phyloP scores from a whole-genome alignment of 2,888 invertebrate species.

The Ophioninae sp. region DNA sequence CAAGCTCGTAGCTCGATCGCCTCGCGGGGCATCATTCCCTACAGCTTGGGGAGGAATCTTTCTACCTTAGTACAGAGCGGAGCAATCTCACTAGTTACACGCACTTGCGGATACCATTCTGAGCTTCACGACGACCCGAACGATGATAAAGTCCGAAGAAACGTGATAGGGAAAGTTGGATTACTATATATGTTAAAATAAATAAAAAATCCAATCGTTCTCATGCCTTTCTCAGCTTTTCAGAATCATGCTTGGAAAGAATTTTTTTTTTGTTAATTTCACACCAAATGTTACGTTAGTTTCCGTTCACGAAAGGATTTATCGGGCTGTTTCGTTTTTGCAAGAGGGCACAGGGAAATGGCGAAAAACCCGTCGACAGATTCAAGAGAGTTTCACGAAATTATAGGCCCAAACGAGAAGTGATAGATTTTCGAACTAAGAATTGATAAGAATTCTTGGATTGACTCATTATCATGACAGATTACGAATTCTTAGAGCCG shows the following conservation, averaged over 20 bases:
- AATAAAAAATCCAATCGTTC: not conserved
- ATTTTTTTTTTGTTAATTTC: not conserved
- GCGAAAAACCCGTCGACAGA: not conserved
- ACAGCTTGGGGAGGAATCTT: not conserved
- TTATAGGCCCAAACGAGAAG: too few relatives aligned
- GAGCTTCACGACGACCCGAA: conserved; percentile 52
- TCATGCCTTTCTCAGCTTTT: not conserved
- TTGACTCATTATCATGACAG: too few relatives aligned
- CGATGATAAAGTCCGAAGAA: conserved; percentile 32
- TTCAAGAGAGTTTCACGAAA: not conserved
- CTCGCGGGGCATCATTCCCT: not conserved
- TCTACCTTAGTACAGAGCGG: not conserved
- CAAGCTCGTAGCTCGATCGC: not conserved
- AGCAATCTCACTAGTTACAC: conserved; percentile 1
- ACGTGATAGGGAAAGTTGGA: conserved; percentile 32
- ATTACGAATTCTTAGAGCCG: too few relatives aligned
- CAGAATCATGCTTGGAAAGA: too few relatives aligned
- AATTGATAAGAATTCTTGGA: too few relatives aligned
- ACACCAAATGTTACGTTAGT: not conserved
- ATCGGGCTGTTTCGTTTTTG: not conserved
- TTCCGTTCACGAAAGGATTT: not conserved
- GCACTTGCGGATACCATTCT: conserved; percentile 19
- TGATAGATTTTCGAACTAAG: too few relatives aligned
- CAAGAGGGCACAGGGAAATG: not conserved
- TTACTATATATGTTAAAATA: not conserved